Evolutionary conservation across 2,797 vertebrate species (phyloP), one percentile per base, ranked within the genome.

Genomic region (Hoplostethus mediterraneus): DNA sequence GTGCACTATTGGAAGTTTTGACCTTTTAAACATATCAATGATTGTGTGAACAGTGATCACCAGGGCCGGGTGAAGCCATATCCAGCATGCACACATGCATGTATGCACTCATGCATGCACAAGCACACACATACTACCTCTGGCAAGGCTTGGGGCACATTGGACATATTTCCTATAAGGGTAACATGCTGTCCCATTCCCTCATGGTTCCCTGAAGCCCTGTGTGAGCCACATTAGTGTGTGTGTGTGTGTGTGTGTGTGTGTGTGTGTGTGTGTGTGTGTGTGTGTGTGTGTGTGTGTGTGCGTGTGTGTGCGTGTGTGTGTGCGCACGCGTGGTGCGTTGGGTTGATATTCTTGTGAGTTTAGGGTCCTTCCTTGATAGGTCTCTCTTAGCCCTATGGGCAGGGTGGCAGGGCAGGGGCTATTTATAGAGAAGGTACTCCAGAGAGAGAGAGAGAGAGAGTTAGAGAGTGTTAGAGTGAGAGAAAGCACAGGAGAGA

Each of bases 401-500:
- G 79, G 85, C 84, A 89, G 73, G 81, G 77, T 86, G 83, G 84
- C 80, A 87, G 88, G 82, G 75, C 77, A 82, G 45, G 36, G 73
- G 30, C 85, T 92, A 91, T 92, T 90, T 87, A 84, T 91, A 90
- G 83, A 82, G 73, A 53, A 87, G 83, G 72, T 87, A 89, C 81
- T 89, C 82, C 79, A 75, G 79, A 84, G 89, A 87, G 75, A 80
- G 63, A 87, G 75, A 80, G 63, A 54, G 58, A 11, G 60, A 71
- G n/a, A 67, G 40, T 54, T 38, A 52, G n/a, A 36, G 17, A 58
- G 57, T 67, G 45, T 64, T 80, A 80, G 70, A 80, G 77, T 65
- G 67, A 53, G 71, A 62, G 62, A 67, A 81, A 82, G 57, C 21
- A 84, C 56, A 75, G 61, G 59, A 75, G 61, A 73, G 67, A 74